phyloP scores from a whole-genome alignment of 2,888 invertebrate species.

The Aphodius sticticus region DNA sequence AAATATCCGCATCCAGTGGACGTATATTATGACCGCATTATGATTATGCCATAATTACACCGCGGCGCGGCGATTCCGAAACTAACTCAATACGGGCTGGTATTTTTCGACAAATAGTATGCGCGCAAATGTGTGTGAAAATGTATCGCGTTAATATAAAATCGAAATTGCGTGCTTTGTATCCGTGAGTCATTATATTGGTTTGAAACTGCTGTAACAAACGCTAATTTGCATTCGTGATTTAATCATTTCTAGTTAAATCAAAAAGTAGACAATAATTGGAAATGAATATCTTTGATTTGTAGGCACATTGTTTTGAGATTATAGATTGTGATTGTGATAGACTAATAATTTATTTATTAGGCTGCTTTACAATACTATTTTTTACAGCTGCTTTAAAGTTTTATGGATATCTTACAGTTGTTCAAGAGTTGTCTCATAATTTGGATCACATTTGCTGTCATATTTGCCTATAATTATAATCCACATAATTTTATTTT shows the following conservation, averaged over 20 bases:
- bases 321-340: too few relatives aligned
- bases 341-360: too few relatives aligned
- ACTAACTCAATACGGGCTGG: background rate
- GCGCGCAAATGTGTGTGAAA: background rate
- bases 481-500: too few relatives aligned
- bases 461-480: too few relatives aligned
- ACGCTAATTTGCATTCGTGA: background rate
- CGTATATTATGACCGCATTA: slow-evolving; percentile 4
- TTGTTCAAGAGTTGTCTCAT: too few relatives aligned
- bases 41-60: background rate
- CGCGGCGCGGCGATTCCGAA: slow-evolving; percentile 20
- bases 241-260: background rate
- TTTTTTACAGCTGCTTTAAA: too few relatives aligned
- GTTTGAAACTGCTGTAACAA: background rate
- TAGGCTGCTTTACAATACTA: too few relatives aligned
- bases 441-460: too few relatives aligned
- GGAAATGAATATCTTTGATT: too few relatives aligned
- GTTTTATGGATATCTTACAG: too few relatives aligned
- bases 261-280: too few relatives aligned
- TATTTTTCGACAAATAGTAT: background rate
- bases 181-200: background rate
- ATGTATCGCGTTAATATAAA: background rate
- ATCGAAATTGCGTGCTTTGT: background rate
- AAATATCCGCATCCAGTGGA: slow-evolving; percentile 10
- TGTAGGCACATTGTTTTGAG: too few relatives aligned